These are phyloP conservation scores for Microtus ochrogaster DNA, from an alignment of 2,113 vertebrate species.

Conservation along the genomic window DNA sequence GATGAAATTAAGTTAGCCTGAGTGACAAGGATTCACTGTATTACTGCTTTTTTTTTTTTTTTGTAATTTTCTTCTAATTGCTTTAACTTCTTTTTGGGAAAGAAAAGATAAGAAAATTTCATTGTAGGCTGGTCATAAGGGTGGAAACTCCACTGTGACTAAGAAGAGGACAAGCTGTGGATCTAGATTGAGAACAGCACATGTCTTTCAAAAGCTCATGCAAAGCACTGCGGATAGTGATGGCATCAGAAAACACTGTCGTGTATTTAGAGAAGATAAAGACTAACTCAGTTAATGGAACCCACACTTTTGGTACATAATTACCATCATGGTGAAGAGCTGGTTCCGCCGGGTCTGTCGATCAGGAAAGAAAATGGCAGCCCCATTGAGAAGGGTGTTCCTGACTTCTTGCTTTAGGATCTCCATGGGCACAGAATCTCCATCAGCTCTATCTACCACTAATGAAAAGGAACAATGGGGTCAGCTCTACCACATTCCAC, in stretches of 20 bases:
- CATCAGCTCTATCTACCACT: slow-evolving; percentile 93
- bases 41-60: not conserved
- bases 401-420: slow-evolving; percentile 92
- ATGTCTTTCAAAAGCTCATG: not conserved
- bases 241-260: not conserved
- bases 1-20: not conserved
- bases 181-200: not conserved
- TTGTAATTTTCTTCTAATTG: not conserved
- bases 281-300: not conserved
- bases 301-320: not conserved
- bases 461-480: slow-evolving; percentile 71
- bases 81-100: slow-evolving; percentile 23
- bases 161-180: not conserved
- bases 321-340: slow-evolving; percentile 97
- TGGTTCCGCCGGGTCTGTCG: slow-evolving; percentile 92
- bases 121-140: not conserved
- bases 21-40: not conserved
- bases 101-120: not conserved
- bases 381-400: slow-evolving; percentile 94
- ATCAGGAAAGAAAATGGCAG: slow-evolving; percentile 97
- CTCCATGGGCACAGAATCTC: slow-evolving; percentile 86
- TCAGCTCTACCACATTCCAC: not conserved
- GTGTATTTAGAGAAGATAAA: slow-evolving; percentile 10
- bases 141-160: not conserved
- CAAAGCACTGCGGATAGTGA: not conserved